Base-by-base conservation (phyloP, 2,888 invertebrate species). In the Marasmarcha lunaedactyla region DNA sequence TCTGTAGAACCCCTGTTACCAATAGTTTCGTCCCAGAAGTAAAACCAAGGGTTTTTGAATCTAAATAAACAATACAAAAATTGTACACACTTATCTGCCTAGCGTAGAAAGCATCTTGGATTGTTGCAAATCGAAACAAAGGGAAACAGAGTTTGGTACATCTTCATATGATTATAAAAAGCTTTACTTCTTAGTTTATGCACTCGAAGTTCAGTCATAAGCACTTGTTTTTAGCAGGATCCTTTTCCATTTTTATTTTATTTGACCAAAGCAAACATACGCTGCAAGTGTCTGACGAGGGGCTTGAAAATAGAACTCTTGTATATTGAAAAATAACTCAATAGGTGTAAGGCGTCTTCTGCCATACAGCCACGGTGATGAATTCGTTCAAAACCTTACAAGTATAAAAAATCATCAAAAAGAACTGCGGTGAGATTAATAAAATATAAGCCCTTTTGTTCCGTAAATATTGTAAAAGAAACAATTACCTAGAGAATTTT, bases 21-120 rank as follows among this genome's bases (percentile, higher is more conserved):
- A 41, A 47, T 38, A 36, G 49, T 48, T 46, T 60, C 58, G 15
- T 51, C 49, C 59, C 59, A 61, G 30, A 12, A 11, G 41, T 48
- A 49, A 43, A 55, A 50, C 13, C 34, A 33, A 36, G 54, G 50
- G 34, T 47, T 42, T 42, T 37, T 11, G 48, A 45, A 20, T 45
- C 36, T 38, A 51, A 40, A 42, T 30, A 40, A 25, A 47, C 48
- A 26, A 50, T 20, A 44, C 52, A 52, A 38, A 52, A 44, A 43
- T 49, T 49, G 40, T 52, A 50, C 25, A 44, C 41, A 33, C 42
- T 45, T 37, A 55, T 45, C 43, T 53, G 54, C 34, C 41, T 34
- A 37, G 37, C 34, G 26, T 36, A 30, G 30, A 30, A 30, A 3
- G 30, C 30, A 30, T 30, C 30, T n/a, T 30, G 30, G 9, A 30